A percentile compares a stretch with the other conserved stretches of the same genome.
Conservation (phyloP, 2,113 vertebrate species). For the Clarias batrachus region DNA sequence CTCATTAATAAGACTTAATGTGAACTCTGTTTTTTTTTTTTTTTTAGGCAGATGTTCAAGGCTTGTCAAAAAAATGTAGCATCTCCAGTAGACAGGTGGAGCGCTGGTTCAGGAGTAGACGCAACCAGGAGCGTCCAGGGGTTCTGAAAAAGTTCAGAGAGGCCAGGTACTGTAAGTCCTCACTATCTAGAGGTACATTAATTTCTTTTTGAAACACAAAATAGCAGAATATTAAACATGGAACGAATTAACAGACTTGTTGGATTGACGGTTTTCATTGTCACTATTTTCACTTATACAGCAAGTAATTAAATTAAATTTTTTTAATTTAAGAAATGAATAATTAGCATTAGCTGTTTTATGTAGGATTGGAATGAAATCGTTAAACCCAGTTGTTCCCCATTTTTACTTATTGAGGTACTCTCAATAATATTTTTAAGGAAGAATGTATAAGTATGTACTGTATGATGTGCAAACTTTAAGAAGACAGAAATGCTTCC, state of each 20-base stretch:
- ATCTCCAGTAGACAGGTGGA: slow-evolving; percentile 80
- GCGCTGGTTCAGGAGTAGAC: slow-evolving; percentile 87
- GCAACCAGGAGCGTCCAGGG: slow-evolving; percentile 81
- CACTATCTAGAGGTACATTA: not conserved
- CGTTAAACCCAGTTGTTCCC: not conserved
- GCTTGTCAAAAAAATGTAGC: slow-evolving; percentile 87
- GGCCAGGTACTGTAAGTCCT: slow-evolving; percentile 77
- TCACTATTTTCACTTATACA: not conserved
- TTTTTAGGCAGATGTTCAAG: slow-evolving; percentile 79
- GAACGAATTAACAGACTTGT: not conserved
- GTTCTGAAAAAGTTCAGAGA: slow-evolving; percentile 89
- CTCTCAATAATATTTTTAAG: no score
- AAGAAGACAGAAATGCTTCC: not conserved
- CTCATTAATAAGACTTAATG: not conserved
- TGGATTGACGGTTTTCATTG: not conserved
- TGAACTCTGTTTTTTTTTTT: not conserved
- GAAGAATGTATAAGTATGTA: not conserved
- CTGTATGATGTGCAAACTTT: not conserved
- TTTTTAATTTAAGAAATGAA: not conserved
- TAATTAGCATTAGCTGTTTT: not conserved
- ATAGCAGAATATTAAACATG: not conserved
- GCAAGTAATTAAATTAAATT: no score
- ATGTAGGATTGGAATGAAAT: not conserved
- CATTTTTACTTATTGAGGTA: not conserved
- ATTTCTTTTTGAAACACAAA: not conserved